A percentile compares a stretch with the other conserved stretches of the same genome.
phyloP scores from a whole-genome alignment of 1,140 invertebrate genomes.

The Bombyx mandarina region DNA sequence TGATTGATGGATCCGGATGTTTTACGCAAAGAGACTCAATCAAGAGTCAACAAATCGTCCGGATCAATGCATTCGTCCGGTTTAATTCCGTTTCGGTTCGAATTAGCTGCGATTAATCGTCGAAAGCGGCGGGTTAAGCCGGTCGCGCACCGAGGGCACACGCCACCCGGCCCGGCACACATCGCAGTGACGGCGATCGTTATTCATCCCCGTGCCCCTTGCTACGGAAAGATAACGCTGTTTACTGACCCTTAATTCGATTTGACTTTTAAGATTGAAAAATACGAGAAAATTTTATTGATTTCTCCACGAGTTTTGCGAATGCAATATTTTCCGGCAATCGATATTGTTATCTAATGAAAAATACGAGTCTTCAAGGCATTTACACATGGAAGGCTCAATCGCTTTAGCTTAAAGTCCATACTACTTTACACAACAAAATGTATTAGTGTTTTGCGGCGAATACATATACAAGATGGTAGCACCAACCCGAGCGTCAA shows the following conservation, averaged over 20 bases:
- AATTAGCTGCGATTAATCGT: slow-evolving; percentile 65
- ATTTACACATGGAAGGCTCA: not conserved
- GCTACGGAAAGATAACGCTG: slow-evolving; percentile 39
- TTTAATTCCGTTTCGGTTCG: slow-evolving; percentile 65
- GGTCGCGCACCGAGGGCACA: slow-evolving; percentile 29
- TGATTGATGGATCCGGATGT: no score
- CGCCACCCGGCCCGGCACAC: slow-evolving; percentile 57
- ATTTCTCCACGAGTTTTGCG: no score
- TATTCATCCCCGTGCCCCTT: slow-evolving; percentile 53
- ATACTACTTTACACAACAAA: no score
- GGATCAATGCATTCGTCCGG: slow-evolving; percentile 64
- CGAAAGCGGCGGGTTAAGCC: slow-evolving; percentile 51
- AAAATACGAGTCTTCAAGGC: not conserved
- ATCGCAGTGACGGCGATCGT: slow-evolving; percentile 73
- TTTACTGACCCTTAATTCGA: slow-evolving; percentile 29
- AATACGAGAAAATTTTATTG: no score
- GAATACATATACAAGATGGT: no score
- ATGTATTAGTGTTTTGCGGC: no score
- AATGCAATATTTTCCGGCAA: not conserved
- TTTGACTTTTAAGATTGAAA: no score
- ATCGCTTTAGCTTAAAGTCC: no score
- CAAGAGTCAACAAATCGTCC: slow-evolving; percentile 63
- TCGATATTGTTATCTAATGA: no score
- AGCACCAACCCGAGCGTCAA: no score
- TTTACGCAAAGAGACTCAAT: slow-evolving; percentile 21